Evolutionary conservation across 1,140 invertebrate genomes (phyloP), one percentile per base, ranked within the genome.

Genomic region (Drosophila serrata): DNA sequence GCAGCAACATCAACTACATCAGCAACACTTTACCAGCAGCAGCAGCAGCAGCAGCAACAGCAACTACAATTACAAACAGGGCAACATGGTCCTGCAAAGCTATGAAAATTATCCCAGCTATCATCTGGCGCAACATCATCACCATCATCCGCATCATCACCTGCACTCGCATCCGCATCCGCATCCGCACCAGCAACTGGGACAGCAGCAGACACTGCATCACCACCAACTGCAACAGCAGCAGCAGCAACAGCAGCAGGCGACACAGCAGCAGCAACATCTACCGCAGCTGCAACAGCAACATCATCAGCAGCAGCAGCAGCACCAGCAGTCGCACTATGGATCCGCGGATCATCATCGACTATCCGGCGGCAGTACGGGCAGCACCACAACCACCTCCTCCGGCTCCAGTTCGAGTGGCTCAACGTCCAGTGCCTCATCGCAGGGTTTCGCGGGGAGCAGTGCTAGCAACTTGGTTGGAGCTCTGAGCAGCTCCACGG

Each of bases 361-460:
- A 11, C 67, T 92, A 31, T 92, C 90, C 80, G 90, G 82, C 75
- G 90, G 90, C 65, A 92, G 90, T 69, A 92, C 86, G 24, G 90
- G 90, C 70, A 91, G 90, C 69, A 87, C 81, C 24, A 69, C 82
- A 59, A 84, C 82, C 62, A 85, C 86, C 29, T 91, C 90, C 29
- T 90, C 90, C 62, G 88, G 80, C 42, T 91, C 88, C 35, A 79
- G 79, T 17, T 88, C 70, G 22, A 85, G 68, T 57, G 79, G 73
- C 39, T 87, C 82, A 31, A 79, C 79, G 48, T 90, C 82, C 29
- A 91, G 72, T 17, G 69, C 75, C 35, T 88, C 90, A 5, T 56
- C 79, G 51, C 79, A 84, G n/a, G 73, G 78, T 43, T 82, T 82
- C 33, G 68, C 31, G 58, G 51, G 24, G 42, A 37, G 24, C 17